Evolutionary conservation across 2,888 invertebrate species (phyloP).

Genomic region (Stramonita haemastoma): DNA sequence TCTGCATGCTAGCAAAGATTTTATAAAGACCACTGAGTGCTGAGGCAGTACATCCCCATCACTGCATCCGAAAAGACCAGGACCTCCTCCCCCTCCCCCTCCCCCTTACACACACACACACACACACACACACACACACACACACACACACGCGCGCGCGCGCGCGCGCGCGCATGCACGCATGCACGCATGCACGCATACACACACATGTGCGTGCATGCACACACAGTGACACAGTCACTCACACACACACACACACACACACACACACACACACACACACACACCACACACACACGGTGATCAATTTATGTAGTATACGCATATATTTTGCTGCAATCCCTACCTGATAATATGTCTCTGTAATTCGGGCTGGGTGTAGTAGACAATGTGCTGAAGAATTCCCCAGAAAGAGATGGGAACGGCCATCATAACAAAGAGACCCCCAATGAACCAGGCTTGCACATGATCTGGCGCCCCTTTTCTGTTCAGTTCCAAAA

Average conservation of each 20-base stretch:
- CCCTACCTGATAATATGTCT: constrained; percentile 92
- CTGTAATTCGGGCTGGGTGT: constrained; percentile 93
- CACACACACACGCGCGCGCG: neutral
- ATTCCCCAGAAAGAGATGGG: constrained; percentile 97
- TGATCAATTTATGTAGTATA: neutral
- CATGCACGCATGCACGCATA: neutral
- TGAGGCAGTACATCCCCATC: no score
- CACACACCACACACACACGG: constrained; percentile 11
- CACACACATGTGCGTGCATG: neutral
- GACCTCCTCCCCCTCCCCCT: no score
- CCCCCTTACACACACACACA: no score
- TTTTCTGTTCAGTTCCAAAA: constrained; percentile 88
- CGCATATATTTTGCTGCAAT: neutral
- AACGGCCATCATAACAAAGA: constrained; percentile 93
- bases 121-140: neutral
- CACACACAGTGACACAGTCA: neutral
- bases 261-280: constrained; percentile 11
- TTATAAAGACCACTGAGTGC: no score
- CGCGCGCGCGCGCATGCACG: neutral
- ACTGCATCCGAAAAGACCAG: no score
- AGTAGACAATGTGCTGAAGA: constrained; percentile 94
- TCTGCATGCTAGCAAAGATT: no score
- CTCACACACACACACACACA: constrained; percentile 16
- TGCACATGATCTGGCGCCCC: constrained; percentile 85
- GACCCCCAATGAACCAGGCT: constrained; percentile 88